Evolutionary conservation across 2,113 vertebrate genomes (phyloP).

Genomic region (Odocoileus virginianus): DNA sequence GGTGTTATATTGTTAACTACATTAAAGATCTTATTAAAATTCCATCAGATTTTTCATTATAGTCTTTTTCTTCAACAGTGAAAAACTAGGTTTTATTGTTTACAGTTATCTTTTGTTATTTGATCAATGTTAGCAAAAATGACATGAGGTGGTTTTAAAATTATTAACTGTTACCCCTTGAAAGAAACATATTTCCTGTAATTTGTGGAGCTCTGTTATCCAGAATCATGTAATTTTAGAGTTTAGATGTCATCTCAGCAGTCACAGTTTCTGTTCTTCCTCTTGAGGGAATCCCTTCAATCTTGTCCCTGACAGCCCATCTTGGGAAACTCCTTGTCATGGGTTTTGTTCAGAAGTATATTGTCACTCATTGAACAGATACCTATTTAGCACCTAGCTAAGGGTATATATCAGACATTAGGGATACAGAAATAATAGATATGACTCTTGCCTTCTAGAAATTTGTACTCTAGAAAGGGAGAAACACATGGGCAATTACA

Average conservation of each 20-base stretch:
- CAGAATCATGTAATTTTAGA: neutral
- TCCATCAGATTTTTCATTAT: neutral
- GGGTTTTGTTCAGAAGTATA: neutral
- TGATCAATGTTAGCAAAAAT: neutral
- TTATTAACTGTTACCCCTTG: neutral
- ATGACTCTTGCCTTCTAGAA: neutral
- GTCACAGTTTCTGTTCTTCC: neutral
- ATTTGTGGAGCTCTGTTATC: neutral
- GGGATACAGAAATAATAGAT: neutral
- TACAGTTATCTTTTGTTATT: neutral
- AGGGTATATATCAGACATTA: neutral
- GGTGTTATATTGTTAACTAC: neutral
- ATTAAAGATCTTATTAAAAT: conserved; percentile 28
- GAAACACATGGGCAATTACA: neutral
- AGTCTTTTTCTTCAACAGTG: neutral
- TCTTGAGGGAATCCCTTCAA: neutral
- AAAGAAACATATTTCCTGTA: neutral
- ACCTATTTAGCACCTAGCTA: neutral
- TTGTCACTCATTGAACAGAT: neutral
- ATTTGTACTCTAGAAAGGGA: neutral
- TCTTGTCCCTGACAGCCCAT: neutral
- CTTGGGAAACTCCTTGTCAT: neutral
- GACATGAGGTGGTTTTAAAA: neutral
- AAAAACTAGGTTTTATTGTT: neutral
- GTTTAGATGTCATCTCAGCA: neutral